Base-by-base conservation (phyloP, 2,797 vertebrate species). In the Dendrocincla fuliginosa region DNA sequence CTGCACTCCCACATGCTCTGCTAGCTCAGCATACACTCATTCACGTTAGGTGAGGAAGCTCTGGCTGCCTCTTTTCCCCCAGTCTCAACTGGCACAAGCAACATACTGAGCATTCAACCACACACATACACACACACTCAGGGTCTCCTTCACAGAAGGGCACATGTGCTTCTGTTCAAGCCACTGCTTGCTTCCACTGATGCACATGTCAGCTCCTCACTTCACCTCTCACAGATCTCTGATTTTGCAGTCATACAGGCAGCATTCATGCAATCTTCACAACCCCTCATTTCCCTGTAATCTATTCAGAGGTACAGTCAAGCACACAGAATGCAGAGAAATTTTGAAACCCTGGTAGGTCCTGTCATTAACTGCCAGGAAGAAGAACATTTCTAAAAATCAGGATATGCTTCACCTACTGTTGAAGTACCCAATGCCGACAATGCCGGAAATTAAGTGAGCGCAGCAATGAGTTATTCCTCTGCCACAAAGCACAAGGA, bases 171-270 rank as follows among this genome's bases (percentile, higher is more conserved):
- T 52, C 55, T 64, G 39, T n/a, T 59, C 49, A 50, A 87, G 35
- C 44, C n/a, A 84, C 18, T 1, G 0, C n/a, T 79, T 64, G 41
- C 67, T 90, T 68, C 67, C 59, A 59, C 22, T 8, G 8, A 33
- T 0, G 1, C 27, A 16, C 1, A 3, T 0, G 1, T n/a, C 55
- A 50, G 37, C 15, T 33, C 57, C 65, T 33, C 11, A 7, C 32
- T 63, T 65, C 53, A 32, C 27, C 33, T 59, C 50, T 60, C 56
- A 33, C 4, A 74, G 20, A 46, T 16, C 37, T 81, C 78, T 25
- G 63, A 64, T 64, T 44, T 64, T 64, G 41, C 41, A n/a, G 7
- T n/a, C 61, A 64, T 24, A 44, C 22, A 64, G 22, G 61, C 22
- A 64, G 32, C 35, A 71, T 30, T 15, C 35, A 47, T 1, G 7